Percentiles rank a stretch among this genome's conserved stretches.
Evolutionary conservation across 2,113 vertebrate species (phyloP).

Genomic region (Polyodon spathula): DNA sequence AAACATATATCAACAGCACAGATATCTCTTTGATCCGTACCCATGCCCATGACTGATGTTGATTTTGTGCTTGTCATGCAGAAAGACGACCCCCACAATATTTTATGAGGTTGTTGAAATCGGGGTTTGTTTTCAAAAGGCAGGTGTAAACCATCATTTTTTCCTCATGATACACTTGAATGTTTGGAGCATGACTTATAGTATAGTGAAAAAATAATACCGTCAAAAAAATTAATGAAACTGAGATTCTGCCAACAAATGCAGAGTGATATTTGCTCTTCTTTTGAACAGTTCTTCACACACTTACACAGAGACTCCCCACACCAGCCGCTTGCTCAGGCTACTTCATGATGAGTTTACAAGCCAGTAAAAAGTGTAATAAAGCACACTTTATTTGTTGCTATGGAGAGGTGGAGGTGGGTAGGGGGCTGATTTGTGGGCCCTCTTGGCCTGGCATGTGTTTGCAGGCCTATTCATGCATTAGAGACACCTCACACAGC

Average conservation of each 20-base stretch:
- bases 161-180: not conserved
- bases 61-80: conserved; percentile 4
- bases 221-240: no score
- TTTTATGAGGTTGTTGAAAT: conserved; percentile 3
- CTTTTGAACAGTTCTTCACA: no score
- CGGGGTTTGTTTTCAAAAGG: not conserved
- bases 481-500: no score
- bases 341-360: conserved; percentile 30
- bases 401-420: conserved; percentile 28
- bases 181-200: conserved; percentile 2
- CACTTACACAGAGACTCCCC: conserved; percentile 26
- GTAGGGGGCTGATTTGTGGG: conserved; percentile 41
- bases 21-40: not conserved
- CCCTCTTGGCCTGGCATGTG: no score
- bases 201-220: not conserved
- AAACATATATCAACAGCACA: not conserved
- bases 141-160: not conserved
- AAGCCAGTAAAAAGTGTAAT: conserved; percentile 38
- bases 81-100: not conserved
- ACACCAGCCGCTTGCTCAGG: conserved; percentile 38
- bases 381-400: conserved; percentile 36
- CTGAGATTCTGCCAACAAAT: no score
- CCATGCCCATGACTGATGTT: not conserved
- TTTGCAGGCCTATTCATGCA: no score
- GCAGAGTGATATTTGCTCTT: no score